phyloP scores from a whole-genome alignment of 2,888 invertebrate genomes.

The Dioctria linearis region DNA sequence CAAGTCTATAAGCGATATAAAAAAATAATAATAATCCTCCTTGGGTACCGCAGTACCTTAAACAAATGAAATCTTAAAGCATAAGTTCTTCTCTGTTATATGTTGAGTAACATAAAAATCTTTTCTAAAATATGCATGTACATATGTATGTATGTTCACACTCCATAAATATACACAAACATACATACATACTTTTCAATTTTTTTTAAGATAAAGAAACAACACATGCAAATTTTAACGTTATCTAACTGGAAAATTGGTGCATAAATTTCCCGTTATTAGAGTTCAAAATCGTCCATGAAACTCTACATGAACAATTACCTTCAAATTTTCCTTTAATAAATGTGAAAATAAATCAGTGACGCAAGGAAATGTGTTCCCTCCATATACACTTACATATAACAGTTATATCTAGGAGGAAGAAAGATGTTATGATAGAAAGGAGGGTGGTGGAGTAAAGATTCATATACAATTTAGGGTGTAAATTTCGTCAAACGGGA shows the following conservation, averaged over 20 bases:
- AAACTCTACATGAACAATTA: conserved; percentile 41
- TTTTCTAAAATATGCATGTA: too few species aligned
- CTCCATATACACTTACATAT: too few species aligned
- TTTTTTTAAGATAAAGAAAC: not conserved
- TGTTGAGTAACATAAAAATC: too few species aligned
- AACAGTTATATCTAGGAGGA: not conserved
- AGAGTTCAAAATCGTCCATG: conserved; percentile 18
- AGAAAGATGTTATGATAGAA: not conserved
- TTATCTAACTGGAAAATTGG: conserved; percentile 45
- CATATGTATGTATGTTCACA: too few species aligned
- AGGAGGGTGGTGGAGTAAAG: not conserved
- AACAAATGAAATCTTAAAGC: too few species aligned
- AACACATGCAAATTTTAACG: conserved; percentile 28
- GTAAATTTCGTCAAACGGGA: not conserved
- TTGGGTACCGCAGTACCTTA: too few species aligned
- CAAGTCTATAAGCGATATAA: too few species aligned
- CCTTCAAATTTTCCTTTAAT: conserved; percentile 49
- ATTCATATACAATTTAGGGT: not conserved
- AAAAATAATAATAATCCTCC: too few species aligned
- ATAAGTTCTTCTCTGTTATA: too few species aligned
- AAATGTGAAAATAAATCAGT: conserved; percentile 49
- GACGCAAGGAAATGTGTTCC: conserved; percentile 13
- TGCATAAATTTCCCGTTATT: conserved; percentile 47
- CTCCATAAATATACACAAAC: too few species aligned
- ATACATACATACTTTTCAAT: not conserved